A percentile compares a stretch with the other conserved stretches of the same genome.
phyloP scores from a whole-genome alignment of 2,797 vertebrate genomes.

The Limnodromus scolopaceus region DNA sequence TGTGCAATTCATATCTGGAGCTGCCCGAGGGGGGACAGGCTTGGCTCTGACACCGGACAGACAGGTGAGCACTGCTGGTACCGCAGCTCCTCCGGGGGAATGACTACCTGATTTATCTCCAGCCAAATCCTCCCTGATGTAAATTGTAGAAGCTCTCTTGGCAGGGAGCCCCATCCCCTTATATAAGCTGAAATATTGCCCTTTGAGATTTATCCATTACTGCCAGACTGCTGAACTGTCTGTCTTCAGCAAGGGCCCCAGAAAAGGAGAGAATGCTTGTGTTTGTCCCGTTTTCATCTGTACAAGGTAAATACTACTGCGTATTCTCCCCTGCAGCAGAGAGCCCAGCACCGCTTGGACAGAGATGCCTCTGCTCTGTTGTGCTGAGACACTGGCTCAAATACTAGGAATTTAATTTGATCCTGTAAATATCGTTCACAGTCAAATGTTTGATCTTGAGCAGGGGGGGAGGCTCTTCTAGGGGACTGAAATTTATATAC shows the following conservation, averaged over 20 bases:
- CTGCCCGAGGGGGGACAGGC: neutral
- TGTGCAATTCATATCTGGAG: neutral
- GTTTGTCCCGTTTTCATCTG: neutral
- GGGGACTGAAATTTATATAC: neutral
- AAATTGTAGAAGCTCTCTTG: conserved; percentile 55
- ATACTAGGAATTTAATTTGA: neutral
- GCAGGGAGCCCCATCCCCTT: conserved; percentile 48
- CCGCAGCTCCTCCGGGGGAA: neutral
- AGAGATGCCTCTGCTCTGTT: neutral
- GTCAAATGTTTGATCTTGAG: neutral
- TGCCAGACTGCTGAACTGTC: conserved; percentile 19
- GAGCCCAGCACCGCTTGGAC: neutral
- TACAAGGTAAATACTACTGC: conserved; percentile 21
- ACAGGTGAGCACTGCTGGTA: conserved; percentile 30
- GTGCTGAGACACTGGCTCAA: neutral
- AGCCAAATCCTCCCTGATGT: conserved; percentile 60
- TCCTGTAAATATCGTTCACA: neutral
- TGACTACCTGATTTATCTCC: conserved; percentile 44
- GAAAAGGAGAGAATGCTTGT: neutral
- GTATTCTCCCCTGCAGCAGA: neutral
- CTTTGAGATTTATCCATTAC: conserved; percentile 47
- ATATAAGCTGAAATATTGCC: conserved; percentile 63
- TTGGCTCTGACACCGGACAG: neutral
- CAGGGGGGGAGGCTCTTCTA: accelerated
- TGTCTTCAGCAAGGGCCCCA: conserved; percentile 43